Evolutionary conservation across 1,140 invertebrate genomes (phyloP), one percentile per base, ranked within the genome.

Genomic region (Pseudomyrmex sp.): DNA sequence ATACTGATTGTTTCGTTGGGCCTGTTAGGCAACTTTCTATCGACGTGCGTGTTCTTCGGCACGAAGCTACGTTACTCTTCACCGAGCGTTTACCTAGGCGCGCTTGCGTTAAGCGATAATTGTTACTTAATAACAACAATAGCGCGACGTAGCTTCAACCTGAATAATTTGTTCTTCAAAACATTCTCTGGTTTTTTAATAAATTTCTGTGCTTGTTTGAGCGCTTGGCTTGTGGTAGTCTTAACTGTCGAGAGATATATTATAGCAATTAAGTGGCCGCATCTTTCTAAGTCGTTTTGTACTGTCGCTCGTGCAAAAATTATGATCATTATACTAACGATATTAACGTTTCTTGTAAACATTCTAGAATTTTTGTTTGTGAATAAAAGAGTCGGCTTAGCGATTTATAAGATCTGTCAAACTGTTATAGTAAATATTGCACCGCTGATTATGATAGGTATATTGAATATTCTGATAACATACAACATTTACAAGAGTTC

Each of bases 191-290:
- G 0, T 23, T 98, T 97, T 91, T 87, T 96, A 0, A 95, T 95
- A 52, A 96, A 96, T 84, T 95, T 97, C 44, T 96, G 96, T 75
- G 96, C 96, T 88, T 97, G 97, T 89, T 94, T 97, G 20, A 97
- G 97, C 84, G 96, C 97, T 0, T 98, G 97, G 97, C 95, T 98
- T 69, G 97, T 97, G 1, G 97, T 98, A 3, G 97, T 97, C 2
- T 98, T 98, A 92, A 98, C 98, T 0, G 95, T 97, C 0, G 98
- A 98, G 91, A 93, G 98, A 23, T 98, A 98, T 91, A 96, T 98
- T 91, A 96, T 98, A 4, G 97, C 97, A 0, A 97, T 98, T 1
- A 95, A 96, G 91, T 96, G 84, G 95, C 98, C 98, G 0, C 91
- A 18, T 18, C 18, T 18, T 98, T 58, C 95, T 1, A 97, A 97